Base-by-base conservation (phyloP, 2,797 vertebrate genomes). In the Myotis pilosus region DNA sequence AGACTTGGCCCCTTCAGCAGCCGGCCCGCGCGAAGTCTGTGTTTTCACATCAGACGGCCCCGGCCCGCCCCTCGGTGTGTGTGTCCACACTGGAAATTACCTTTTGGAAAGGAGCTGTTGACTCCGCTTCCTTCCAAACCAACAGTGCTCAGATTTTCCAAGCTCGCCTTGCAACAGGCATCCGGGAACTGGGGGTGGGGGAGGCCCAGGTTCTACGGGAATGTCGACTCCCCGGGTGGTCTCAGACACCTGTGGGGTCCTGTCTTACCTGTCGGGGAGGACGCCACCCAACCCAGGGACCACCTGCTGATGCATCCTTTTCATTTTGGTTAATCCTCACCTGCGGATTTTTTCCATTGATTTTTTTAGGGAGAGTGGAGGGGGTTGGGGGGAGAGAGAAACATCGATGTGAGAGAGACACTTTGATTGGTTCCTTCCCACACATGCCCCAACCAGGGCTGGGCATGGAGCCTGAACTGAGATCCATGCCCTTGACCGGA, bases 61-160 rank as follows among this genome's bases (percentile, higher is more conserved):
- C 30, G 51, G 44, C 51, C 62, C 2, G 17, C 66, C 55, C 47
- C 28, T 8, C 6, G 6, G 12, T 41, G 36, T 22, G 51, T 41
- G 13, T 25, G 22, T 84, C 38, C 60, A 25, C 8, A 5, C 23
- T 71, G 30, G 79, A 87, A 72, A 80, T 72, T 11, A 33, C 47
- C 84, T 83, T 90, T 44, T 78, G 16, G 55, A 80, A 86, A 51
- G 55, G 69, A 85, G 80, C 60, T 28, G 38, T 86, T 49, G 69
- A 12, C 72, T 76, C 25, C 3, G 0, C 44, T 47, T 94, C 74
- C 38, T 41, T 94, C 78, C 33, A 75, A 72, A 66, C 60, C 41
- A 16, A 19, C 38, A 15, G 33, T 64, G 8, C 84, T 84, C 55
- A 38, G 41, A 47, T 22, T 81, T 68, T 30, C 68, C 75, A 79